These are phyloP conservation scores for Ypsolopha sequella DNA, from an alignment of 2,888 invertebrate species.

Conservation along the genomic window DNA sequence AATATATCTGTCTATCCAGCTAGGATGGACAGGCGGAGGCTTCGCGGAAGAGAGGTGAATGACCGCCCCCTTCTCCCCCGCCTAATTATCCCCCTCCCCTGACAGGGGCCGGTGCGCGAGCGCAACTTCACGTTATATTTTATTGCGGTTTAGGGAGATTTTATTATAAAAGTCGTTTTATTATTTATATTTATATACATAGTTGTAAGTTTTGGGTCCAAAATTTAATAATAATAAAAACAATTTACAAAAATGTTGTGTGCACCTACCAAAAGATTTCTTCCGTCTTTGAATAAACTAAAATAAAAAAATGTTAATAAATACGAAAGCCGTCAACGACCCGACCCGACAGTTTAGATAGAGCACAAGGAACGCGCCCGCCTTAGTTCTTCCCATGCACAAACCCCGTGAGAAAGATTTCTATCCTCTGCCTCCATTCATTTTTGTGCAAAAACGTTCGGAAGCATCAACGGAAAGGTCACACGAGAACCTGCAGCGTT, in stretches of 20 bases:
- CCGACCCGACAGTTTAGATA: conserved; percentile 10
- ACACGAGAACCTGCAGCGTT: conserved; percentile 46
- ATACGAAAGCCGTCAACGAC: conserved; percentile 6
- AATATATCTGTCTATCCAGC: conserved; percentile 9
- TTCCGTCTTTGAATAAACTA: not conserved
- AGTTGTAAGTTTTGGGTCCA: too few species aligned
- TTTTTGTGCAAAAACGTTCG: conserved; percentile 56
- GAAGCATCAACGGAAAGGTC: conserved; percentile 43
- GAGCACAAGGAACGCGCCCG: conserved; percentile 21
- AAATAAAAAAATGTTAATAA: not conserved
- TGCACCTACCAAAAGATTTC: too few species aligned
- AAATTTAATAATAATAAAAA: too few species aligned
- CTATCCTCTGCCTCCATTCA: conserved; percentile 49
- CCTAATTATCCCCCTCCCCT: conserved; percentile 42
- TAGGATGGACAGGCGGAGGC: conserved; percentile 29
- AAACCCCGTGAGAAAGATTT: conserved; percentile 58
- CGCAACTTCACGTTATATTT: conserved; percentile 13
- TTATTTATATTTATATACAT: too few species aligned
- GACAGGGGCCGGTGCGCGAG: conserved; percentile 13
- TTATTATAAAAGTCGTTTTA: conserved; percentile 14
- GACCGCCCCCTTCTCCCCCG: conserved; percentile 28
- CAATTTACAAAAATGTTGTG: too few species aligned
- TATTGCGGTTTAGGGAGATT: conserved; percentile 32
- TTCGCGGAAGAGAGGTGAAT: conserved; percentile 37
- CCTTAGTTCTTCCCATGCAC: conserved; percentile 42